Evolutionary conservation across 2,888 invertebrate species (phyloP), one percentile per base, ranked within the genome.

Genomic region (Limnephilus auricula): DNA sequence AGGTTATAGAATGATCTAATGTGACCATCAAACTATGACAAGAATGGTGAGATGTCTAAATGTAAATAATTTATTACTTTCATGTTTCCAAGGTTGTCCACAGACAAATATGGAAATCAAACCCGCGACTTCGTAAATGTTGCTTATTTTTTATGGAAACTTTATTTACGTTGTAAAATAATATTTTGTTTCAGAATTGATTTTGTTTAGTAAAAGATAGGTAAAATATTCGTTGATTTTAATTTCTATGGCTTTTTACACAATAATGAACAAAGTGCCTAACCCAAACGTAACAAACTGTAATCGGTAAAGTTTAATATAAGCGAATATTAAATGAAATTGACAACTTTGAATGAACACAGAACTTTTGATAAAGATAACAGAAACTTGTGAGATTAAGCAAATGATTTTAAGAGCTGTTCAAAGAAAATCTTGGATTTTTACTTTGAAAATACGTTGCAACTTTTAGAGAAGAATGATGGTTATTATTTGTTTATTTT

Each of bases 301-400:
- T 40, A 40, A 84, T 9, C 65, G 65, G 65, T 1, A 65, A 65
- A 65, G n/a, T 65, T 65, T 9, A n/a, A 65, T 65, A 65, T 25
- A 25, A 65, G 25, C n/a, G n/a, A 65, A 65, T 25, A 65, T 65
- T n/a, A 65, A 25, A 65, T 65, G n/a, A 65, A 65, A n/a, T 65
- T 25, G 65, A 5, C 25, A 84, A 40, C 40, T 37, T 85, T 30
- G 34, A 85, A 85, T 34, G 25, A 84, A 84, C 18, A 37, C 30
- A 34, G 34, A 85, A n/a, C 85, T n/a, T 85, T 85, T 85, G 45
- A 45, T 85, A 30, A 85, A 84, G 84, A 25, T 45, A 84, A 84
- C 40, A 37, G 13, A 37, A 40, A n/a, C 37, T 37, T 84, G 84
- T 40, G 25, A 18, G 37, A 84, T 30, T 84, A 34, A 34, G 25